These are phyloP conservation scores for Trachymyrmex septentrionalis DNA, from an alignment of 1,140 invertebrate genomes.

Conservation along the genomic window DNA sequence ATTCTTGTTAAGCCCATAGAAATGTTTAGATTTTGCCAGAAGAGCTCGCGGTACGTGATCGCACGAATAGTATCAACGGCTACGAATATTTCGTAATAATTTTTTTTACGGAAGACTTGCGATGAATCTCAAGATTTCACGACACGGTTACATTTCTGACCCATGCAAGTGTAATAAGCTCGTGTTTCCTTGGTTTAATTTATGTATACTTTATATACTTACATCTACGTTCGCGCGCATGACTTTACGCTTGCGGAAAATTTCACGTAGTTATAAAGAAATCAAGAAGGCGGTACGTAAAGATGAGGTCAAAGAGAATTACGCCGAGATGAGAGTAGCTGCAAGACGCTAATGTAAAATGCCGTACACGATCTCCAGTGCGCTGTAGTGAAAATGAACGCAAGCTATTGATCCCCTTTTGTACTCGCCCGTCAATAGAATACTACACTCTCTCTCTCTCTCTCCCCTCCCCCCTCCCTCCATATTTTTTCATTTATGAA, in stretches of 20 bases:
- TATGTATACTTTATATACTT: neutral
- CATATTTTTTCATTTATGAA: conserved; percentile 30
- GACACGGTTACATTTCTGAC: neutral
- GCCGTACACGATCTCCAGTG: neutral
- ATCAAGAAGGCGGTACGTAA: conserved; percentile 27
- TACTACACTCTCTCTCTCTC: too few species aligned
- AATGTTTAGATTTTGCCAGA: conserved; percentile 40
- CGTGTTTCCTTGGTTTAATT: conserved; percentile 2
- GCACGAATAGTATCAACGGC: neutral
- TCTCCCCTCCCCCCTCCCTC: neutral
- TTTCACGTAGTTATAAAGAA: conserved; percentile 34
- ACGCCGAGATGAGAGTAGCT: neutral
- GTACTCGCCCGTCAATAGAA: neutral
- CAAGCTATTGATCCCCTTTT: conserved; percentile 27
- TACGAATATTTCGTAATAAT: neutral
- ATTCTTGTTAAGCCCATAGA: conserved; percentile 32
- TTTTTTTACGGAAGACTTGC: neutral
- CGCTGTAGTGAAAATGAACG: conserved; percentile 25
- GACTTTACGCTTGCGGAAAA: conserved; percentile 23
- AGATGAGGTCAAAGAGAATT: conserved; percentile 44
- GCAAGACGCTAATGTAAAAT: conserved; percentile 25
- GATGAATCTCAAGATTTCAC: conserved; percentile 59
- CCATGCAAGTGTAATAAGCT: conserved; percentile 7
- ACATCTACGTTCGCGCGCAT: conserved; percentile 1
- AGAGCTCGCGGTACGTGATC: neutral